Evolutionary conservation across 2,797 vertebrate species (phyloP).

Genomic region (Valencia hispanica): DNA sequence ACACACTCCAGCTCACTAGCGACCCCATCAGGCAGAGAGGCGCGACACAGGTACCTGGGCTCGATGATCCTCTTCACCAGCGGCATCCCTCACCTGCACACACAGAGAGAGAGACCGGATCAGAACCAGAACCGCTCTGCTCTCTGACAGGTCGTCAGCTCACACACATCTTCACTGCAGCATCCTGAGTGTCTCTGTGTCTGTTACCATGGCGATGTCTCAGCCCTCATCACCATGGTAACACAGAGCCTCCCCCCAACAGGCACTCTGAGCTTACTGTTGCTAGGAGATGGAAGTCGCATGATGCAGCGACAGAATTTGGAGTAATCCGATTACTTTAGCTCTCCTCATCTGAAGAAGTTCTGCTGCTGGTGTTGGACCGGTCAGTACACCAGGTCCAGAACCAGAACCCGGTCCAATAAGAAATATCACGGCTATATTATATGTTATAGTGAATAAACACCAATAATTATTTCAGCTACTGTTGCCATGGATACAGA

Average conservation of each 20-base stretch:
- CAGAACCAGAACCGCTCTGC: not conserved
- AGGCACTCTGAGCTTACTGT: too few species aligned
- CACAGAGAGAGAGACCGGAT: not conserved
- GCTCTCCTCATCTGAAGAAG: too few species aligned
- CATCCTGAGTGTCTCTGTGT: not conserved
- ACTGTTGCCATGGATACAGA: too few species aligned
- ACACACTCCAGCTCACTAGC: conserved; percentile 92
- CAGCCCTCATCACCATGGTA: not conserved
- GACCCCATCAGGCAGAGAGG: conserved; percentile 87
- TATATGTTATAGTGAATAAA: too few species aligned
- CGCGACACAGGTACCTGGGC: conserved; percentile 89
- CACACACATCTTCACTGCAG: too few species aligned
- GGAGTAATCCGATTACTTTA: conserved; percentile 4
- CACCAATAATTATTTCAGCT: too few species aligned
- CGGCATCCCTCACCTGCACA: conserved; percentile 80
- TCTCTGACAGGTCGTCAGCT: too few species aligned
- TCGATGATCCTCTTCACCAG: conserved; percentile 93
- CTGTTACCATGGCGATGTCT: not conserved
- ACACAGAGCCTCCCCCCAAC: not conserved
- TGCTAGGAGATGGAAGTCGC: too few species aligned
- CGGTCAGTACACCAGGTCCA: too few species aligned
- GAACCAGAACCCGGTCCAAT: too few species aligned
- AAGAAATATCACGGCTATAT: too few species aligned
- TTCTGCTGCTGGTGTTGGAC: too few species aligned
- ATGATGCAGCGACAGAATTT: not conserved